Base-by-base conservation (phyloP, 2,113 vertebrate species). In the Chloropsis cyanopogon region DNA sequence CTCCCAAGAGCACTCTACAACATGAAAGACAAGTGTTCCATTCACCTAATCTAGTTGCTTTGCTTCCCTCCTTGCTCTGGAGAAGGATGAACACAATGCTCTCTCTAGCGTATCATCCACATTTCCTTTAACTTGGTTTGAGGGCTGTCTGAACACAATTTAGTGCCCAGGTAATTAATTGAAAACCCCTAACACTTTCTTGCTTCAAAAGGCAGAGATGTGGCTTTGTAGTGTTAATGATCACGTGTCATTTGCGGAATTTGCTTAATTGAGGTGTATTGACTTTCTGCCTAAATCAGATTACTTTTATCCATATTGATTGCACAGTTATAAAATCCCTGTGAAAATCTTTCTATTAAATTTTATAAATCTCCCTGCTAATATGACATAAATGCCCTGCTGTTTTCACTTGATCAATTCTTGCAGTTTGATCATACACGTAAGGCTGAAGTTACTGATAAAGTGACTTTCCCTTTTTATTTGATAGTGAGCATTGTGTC, bases 261-360 rank as follows among this genome's bases (percentile, higher is more conserved):
- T 95, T 94, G 59, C 39, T 92, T 81, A 44, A 87, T 95, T 68
- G 20, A 4, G 24, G n/a, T 2, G 1, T 84, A 93, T 96, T 92
- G 96, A 96, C 44, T 91, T 96, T 80, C 75, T 92, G 85, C 53
- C 76, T 90, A 47, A 93, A 94, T 76, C 70, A 68, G 65, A 86
- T 96, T 86, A 84, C 23, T 95, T 92, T 83, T 78, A 76, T 61
- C 68, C 46, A 5, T 80, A 81, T 70, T 85, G 81, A 78, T 63
- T 53, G 12, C 42, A 77, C 25, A 52, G 52, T 81, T 56, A 50
- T 31, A 68, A 91, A 78, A 24, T 24, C 26, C 41, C 29, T 1
- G 1, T 84, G 59, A 76, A 88, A 95, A 88, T 60, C 23, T 73
- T 87, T 66, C 82, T 53, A 49, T 90, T 86, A 72, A 49, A 46